Percentiles rank a stretch among this genome's conserved stretches.
phyloP scores from a whole-genome alignment of 1,140 invertebrate species.

The Cydia pomonella region DNA sequence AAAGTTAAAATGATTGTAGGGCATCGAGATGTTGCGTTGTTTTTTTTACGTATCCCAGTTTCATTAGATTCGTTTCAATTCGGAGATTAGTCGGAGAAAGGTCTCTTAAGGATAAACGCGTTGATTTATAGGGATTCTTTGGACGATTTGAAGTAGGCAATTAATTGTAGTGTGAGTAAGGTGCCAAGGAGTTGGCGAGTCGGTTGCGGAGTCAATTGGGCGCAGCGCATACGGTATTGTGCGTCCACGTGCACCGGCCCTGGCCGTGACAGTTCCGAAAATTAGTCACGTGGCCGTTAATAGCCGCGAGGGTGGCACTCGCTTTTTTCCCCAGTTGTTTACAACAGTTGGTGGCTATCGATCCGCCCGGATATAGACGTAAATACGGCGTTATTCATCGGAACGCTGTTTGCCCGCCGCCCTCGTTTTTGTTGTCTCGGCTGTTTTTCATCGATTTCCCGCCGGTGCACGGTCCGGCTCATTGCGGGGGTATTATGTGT shows the following conservation, averaged over 20 bases:
- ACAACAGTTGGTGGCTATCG: constrained; percentile 76
- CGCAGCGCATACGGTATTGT: constrained; percentile 25
- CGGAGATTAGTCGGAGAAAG: constrained; percentile 71
- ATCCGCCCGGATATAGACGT: constrained; percentile 58
- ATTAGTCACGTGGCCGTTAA: constrained; percentile 75
- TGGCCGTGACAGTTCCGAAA: constrained; percentile 71
- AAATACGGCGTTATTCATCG: constrained; percentile 63
- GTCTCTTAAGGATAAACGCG: constrained; percentile 67
- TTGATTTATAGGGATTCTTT: constrained; percentile 71
- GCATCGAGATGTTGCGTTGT: constrained; percentile 59
- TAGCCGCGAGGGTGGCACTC: constrained; percentile 58
- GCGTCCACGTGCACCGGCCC: constrained; percentile 57
- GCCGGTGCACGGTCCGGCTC: constrained; percentile 35
- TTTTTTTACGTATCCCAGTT: constrained; percentile 69
- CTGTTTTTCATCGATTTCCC: constrained; percentile 70
- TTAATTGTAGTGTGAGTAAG: constrained; percentile 60
- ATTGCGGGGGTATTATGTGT: constrained; percentile 47
- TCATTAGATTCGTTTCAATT: constrained; percentile 78
- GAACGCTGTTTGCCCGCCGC: constrained; percentile 54
- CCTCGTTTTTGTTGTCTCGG: constrained; percentile 49
- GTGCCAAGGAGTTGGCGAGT: constrained; percentile 48
- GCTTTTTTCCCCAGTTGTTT: constrained; percentile 71
- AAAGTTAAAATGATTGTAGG: constrained; percentile 76
- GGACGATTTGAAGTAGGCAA: constrained; percentile 55
- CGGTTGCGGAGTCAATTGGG: constrained; percentile 34